Conservation (phyloP, 2,888 invertebrate species). For the Caenorhabditis sp. region DNA sequence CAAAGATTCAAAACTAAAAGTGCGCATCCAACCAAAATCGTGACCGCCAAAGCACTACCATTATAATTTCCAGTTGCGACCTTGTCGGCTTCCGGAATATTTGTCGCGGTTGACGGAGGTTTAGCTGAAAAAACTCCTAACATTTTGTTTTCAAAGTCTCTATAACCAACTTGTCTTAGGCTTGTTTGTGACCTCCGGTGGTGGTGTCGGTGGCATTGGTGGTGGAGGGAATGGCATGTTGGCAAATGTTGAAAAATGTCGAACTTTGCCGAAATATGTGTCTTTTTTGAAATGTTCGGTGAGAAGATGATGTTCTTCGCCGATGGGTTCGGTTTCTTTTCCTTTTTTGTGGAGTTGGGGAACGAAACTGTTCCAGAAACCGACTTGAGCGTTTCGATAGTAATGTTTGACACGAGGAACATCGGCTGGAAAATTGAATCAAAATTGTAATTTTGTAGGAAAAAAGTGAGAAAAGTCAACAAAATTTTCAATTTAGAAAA, state of each 20-base stretch:
- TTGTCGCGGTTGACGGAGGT: conserved; percentile 38
- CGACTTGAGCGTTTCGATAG: conserved; percentile 67
- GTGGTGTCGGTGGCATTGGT: conserved; percentile 68
- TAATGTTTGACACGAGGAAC: conserved; percentile 67
- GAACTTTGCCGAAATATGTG: conserved; percentile 65
- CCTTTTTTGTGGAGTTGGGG: conserved; percentile 63
- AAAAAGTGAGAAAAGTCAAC: neutral
- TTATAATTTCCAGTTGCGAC: conserved; percentile 31
- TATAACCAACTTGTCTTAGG: conserved; percentile 40
- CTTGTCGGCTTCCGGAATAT: conserved; percentile 21
- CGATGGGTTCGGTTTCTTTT: conserved; percentile 38
- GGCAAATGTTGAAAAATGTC: conserved; percentile 59
- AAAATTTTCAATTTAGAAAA: too few species aligned
- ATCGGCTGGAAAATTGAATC: conserved; percentile 61
- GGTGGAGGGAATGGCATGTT: conserved; percentile 69
- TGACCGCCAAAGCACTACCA: conserved; percentile 54
- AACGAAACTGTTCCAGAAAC: conserved; percentile 69
- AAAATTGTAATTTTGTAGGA: neutral
- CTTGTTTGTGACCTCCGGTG: conserved; percentile 48
- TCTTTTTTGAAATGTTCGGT: conserved; percentile 63
- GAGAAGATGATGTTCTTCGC: conserved; percentile 63
- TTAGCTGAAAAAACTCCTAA: conserved; percentile 25
- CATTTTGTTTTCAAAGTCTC: neutral
- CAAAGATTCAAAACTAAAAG: conserved; percentile 68
- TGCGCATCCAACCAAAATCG: conserved; percentile 62